Percentiles rank a stretch among this genome's conserved stretches.
Conservation (phyloP, 2,888 invertebrate genomes). For the Maniola hyperantus region DNA sequence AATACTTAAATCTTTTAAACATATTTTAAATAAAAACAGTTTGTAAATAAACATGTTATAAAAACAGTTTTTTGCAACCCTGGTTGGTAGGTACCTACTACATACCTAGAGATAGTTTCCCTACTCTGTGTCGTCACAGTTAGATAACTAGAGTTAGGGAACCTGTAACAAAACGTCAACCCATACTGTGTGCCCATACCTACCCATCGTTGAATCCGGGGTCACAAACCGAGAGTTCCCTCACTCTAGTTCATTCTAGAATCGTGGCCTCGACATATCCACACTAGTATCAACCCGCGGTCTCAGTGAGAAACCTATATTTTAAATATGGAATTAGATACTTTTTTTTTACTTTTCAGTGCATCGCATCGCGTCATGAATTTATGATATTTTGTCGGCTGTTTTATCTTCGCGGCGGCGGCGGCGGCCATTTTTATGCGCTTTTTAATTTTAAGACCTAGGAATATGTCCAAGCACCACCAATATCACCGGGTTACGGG, state of each 20-base stretch:
- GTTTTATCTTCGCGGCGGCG: slow-evolving; percentile 60
- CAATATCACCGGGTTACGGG: too few species aligned
- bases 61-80: too few species aligned
- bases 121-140: too few species aligned
- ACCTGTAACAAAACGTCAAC: too few species aligned
- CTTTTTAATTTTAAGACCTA: background rate
- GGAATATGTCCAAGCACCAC: background rate
- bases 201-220: background rate
- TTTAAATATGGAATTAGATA: slow-evolving; percentile 62
- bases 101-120: too few species aligned
- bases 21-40: too few species aligned
- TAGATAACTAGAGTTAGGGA: too few species aligned
- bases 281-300: slow-evolving; percentile 30
- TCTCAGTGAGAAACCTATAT: slow-evolving; percentile 65
- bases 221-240: background rate
- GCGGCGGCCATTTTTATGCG: slow-evolving; percentile 42
- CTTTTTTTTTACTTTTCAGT: slow-evolving; percentile 74
- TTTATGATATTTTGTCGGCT: slow-evolving; percentile 73
- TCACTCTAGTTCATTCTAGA: background rate
- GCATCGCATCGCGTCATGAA: slow-evolving; percentile 56
- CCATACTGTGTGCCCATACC: too few species aligned
- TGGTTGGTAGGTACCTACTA: too few species aligned
- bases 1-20: too few species aligned
- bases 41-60: too few species aligned
- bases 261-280: slow-evolving; percentile 16